Conservation (phyloP, 2,888 invertebrate genomes). For the Stratiomys singularior region DNA sequence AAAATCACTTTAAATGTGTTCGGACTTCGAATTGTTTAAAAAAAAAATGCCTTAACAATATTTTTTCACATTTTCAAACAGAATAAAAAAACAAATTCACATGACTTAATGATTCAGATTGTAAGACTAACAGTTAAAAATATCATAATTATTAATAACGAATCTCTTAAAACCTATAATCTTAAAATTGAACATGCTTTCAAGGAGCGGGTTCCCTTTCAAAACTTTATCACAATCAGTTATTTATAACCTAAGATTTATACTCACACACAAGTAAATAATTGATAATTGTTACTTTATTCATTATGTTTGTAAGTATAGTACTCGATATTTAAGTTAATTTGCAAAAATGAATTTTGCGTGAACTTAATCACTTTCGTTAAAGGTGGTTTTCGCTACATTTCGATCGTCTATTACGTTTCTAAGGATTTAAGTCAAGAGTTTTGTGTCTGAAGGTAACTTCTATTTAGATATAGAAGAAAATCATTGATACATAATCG, state of each 20-base stretch:
- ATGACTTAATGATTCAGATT: background rate
- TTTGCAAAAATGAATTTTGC: too few relatives aligned
- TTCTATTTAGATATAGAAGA: too few relatives aligned
- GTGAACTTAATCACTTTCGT: too few relatives aligned
- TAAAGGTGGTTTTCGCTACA: too few relatives aligned
- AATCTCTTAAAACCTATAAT: slow-evolving; percentile 32
- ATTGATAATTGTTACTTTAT: background rate
- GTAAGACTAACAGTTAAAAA: slow-evolving; percentile 7
- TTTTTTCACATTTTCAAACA: background rate
- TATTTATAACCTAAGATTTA: slow-evolving; percentile 29
- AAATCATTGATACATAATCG: too few relatives aligned
- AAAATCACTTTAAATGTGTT: too few relatives aligned
- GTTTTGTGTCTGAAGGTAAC: too few relatives aligned
- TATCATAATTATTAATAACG: background rate
- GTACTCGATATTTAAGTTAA: too few relatives aligned
- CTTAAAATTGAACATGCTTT: slow-evolving; percentile 29
- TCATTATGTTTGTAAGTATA: background rate
- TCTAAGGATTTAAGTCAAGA: too few relatives aligned
- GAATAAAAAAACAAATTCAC: background rate
- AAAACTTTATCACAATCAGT: slow-evolving; percentile 40
- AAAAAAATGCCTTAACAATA: background rate
- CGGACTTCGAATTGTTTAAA: too few relatives aligned
- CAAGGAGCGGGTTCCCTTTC: slow-evolving; percentile 26
- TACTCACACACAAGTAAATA: background rate
- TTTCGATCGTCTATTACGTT: too few relatives aligned